phyloP scores from a whole-genome alignment of 2,888 invertebrate species.

The Hipparchia sbordonii region DNA sequence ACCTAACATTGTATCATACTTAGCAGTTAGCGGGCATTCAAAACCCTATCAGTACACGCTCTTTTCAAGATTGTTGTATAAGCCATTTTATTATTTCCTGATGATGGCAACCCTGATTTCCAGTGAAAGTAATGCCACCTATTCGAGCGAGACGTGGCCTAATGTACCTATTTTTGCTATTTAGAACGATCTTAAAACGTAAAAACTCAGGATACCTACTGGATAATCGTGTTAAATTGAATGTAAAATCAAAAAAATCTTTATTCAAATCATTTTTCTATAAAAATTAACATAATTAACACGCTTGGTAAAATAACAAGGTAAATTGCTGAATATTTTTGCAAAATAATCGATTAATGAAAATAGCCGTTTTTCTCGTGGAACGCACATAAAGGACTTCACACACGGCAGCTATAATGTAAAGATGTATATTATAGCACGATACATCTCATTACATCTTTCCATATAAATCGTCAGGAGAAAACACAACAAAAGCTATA shows the following conservation, averaged over 20 bases:
- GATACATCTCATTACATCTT: too few relatives aligned
- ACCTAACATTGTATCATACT: too few relatives aligned
- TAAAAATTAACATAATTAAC: background rate
- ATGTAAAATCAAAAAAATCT: conserved; percentile 11
- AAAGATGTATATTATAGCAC: too few relatives aligned
- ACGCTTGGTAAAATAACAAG: conserved; percentile 9
- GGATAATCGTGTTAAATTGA: conserved; percentile 14
- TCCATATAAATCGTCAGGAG: too few relatives aligned
- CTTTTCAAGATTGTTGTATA: background rate
- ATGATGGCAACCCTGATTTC: conserved; percentile 13
- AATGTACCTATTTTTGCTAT: conserved; percentile 25
- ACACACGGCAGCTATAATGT: too few relatives aligned
- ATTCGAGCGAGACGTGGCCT: conserved; percentile 36
- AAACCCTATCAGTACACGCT: background rate
- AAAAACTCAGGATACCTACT: conserved; percentile 6
- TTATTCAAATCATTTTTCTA: background rate
- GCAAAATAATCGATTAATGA: background rate
- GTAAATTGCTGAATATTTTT: conserved; percentile 11
- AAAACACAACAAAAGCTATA: too few relatives aligned
- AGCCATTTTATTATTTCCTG: background rate
- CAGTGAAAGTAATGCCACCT: conserved; percentile 36
- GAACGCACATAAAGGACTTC: too few relatives aligned
- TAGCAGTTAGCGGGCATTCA: too few relatives aligned
- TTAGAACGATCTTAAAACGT: conserved; percentile 22
- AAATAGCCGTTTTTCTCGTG: too few relatives aligned